Conservation (phyloP, 2,797 vertebrate species). For the Microctenopoma steveboyesi region DNA sequence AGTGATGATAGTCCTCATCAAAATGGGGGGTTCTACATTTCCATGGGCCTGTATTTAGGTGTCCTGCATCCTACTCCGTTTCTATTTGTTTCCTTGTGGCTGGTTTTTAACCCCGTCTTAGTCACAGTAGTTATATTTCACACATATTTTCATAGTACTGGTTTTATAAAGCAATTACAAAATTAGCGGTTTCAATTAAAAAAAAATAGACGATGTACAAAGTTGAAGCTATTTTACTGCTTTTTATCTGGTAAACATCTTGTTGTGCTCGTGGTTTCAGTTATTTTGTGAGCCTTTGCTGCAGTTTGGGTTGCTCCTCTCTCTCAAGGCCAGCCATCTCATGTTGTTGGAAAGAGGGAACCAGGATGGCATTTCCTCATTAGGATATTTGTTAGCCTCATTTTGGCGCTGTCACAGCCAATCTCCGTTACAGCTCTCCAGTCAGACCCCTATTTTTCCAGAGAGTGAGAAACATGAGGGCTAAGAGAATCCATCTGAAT, state of each 20-base stretch:
- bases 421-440: conserved; percentile 74
- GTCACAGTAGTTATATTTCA: no score
- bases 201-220: neutral
- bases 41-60: neutral
- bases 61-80: no score
- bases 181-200: no score
- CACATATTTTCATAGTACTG: no score
- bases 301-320: neutral
- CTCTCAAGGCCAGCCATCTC: conserved; percentile 24
- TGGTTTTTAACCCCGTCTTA: no score
- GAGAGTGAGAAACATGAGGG: conserved; percentile 12
- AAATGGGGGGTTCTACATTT: no score
- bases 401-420: conserved; percentile 86
- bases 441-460: conserved; percentile 42
- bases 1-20: no score
- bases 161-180: no score
- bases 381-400: conserved; percentile 84
- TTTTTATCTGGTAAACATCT: neutral
- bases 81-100: no score
- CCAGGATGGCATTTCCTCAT: conserved; percentile 76
- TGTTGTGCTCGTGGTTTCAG: neutral
- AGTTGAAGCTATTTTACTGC: neutral
- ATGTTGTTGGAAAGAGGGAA: conserved; percentile 65
- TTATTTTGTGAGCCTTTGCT: conserved; percentile 6
- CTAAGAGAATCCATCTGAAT: conserved; percentile 46